A percentile compares a stretch with the other conserved stretches of the same genome.
Evolutionary conservation across 2,113 vertebrate species (phyloP).

Genomic region (Ornithorhynchus anatinus): DNA sequence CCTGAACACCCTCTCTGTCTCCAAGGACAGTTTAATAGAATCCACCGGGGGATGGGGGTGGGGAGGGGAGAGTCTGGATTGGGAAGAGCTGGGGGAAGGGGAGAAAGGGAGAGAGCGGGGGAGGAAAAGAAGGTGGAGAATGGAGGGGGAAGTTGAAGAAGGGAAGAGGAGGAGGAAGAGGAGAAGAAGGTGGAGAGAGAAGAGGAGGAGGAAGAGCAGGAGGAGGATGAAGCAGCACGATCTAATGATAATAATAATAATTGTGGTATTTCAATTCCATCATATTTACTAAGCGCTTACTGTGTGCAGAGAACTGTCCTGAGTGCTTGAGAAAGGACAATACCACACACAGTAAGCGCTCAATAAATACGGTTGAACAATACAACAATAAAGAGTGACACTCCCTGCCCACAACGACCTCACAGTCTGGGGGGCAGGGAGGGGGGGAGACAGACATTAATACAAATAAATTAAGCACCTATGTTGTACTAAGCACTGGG

Average conservation of each 20-base stretch:
- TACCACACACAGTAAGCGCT: not conserved
- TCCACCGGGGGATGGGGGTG: slow-evolving; percentile 24
- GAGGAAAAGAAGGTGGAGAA: slow-evolving; percentile 18
- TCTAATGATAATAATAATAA: not conserved
- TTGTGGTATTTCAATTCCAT: too few species aligned
- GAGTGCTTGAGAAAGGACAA: too few species aligned
- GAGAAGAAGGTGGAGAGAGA: slow-evolving; percentile 11
- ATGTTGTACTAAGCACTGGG: too few species aligned
- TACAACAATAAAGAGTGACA: too few species aligned
- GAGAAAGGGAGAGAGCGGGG: not conserved
- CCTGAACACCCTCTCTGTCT: slow-evolving; percentile 45
- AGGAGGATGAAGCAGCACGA: not conserved
- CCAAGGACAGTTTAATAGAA: slow-evolving; percentile 40
- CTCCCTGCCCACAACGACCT: too few species aligned
- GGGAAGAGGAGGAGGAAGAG: slow-evolving; percentile 7
- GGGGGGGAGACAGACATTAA: too few species aligned
- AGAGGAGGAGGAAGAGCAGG: not conserved
- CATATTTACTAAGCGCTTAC: not conserved
- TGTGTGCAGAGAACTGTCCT: not conserved
- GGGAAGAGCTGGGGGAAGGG: slow-evolving; percentile 11
- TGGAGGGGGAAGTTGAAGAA: slow-evolving; percentile 4
- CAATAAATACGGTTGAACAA: not conserved
- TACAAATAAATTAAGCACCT: too few species aligned
- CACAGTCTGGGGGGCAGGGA: too few species aligned
- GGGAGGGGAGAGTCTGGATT: not conserved